phyloP scores from a whole-genome alignment of 2,888 invertebrate genomes.

The Epinotia nisella region DNA sequence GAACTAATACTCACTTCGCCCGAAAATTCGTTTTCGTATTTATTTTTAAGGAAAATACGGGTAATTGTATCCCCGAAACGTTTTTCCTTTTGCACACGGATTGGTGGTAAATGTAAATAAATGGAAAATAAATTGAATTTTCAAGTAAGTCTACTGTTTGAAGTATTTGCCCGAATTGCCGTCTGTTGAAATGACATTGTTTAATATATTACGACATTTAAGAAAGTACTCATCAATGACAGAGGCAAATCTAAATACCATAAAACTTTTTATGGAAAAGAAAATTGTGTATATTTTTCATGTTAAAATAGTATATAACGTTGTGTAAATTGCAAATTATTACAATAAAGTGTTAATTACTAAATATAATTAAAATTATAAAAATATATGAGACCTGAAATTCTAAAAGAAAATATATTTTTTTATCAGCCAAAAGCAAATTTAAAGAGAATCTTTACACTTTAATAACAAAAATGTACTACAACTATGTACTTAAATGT shows the following conservation, averaged over 20 bases:
- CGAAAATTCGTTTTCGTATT: conserved; percentile 30
- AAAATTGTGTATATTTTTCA: too few relatives aligned
- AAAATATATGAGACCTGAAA: too few relatives aligned
- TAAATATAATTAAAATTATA: too few relatives aligned
- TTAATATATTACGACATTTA: background rate
- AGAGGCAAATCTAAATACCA: background rate
- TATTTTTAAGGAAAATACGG: conserved; percentile 17
- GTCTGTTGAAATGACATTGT: background rate
- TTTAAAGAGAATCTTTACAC: too few relatives aligned
- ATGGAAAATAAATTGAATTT: conserved; percentile 43
- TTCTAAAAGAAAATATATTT: too few relatives aligned
- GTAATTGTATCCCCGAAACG: conserved; percentile 20
- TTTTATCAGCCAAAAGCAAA: too few relatives aligned
- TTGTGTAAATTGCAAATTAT: too few relatives aligned
- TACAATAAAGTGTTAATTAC: too few relatives aligned
- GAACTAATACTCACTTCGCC: background rate
- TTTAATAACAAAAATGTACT: too few relatives aligned
- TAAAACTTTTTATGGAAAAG: background rate
- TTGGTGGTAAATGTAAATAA: conserved; percentile 39
- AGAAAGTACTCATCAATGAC: background rate
- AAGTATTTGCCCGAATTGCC: conserved; percentile 20
- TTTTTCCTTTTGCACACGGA: conserved; percentile 34
- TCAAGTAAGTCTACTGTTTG: conserved; percentile 18
- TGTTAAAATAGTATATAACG: too few relatives aligned
- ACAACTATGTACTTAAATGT: too few relatives aligned